Base-by-base conservation (phyloP, 1,140 invertebrate species). In the Halictus rubicundus region DNA sequence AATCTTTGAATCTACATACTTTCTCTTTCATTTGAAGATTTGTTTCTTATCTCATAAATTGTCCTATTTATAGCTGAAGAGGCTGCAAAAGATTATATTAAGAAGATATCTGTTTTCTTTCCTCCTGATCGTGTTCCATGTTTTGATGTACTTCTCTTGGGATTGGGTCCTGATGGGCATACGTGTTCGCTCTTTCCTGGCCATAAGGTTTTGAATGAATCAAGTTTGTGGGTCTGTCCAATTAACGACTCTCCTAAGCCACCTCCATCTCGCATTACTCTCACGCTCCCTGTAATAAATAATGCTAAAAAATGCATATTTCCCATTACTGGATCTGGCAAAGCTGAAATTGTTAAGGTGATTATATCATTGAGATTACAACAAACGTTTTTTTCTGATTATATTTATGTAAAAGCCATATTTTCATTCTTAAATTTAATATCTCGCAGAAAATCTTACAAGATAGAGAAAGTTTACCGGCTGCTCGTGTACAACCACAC, bases 131-230 rank as follows among this genome's bases (percentile, higher is more conserved):
- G 89, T 82, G 85, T 95, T 25, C 97, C 96, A 60, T 92, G 92
- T 73, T 99, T 99, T 93, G 98, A 99, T 92, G 88, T 99, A 23
- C 92, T 99, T 3, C 92, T 99, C 10, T 92, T 99, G 19, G 99
- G 99, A 25, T 96, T 99, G 95, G 99, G 99, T 0, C 98, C 98
- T 21, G 99, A 99, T 94, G 99, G 99, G 1, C 99, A 99, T 91
- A 99, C 98, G 0, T 99, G 98, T 88, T 99, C 98, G 0, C 92
- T 99, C 14, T 99, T 99, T 93, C 99, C 99, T 0, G 95, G 94
- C 52, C 98, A 99, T 93, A 91, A 93, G 9, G 89, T 97, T 8
- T 91, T 98, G 0, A 89, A 96, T 3, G 97, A 97, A 88, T 94
- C 88, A 0, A 91, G 89, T 21, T 88, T 94, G 6, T 97, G 97